Base-by-base conservation (phyloP, 2,113 vertebrate genomes). In the Proteles cristata region DNA sequence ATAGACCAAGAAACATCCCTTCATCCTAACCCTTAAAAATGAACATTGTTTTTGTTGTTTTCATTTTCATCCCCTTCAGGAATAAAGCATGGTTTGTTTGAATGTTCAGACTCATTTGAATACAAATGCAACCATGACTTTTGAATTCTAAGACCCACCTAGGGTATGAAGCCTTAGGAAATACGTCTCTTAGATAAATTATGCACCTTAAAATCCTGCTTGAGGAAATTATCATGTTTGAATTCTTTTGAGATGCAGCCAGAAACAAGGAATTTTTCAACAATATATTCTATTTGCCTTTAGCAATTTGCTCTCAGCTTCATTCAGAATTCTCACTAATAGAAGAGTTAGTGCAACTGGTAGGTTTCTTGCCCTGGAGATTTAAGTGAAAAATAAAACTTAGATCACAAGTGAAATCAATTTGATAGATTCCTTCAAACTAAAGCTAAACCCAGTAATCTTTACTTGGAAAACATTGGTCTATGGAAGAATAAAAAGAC, bases 351-450 rank as follows among this genome's bases (percentile, higher is more conserved):
- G 43, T 50, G 31, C 65, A 95, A 94, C 39, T 76, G 7, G 80
- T 95, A 82, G 23, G 1, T 88, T 94, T 88, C 48, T 43, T 88
- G 58, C 53, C 77, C 91, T 82, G n/a, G 69, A 95, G 84, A 95
- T 87, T 95, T 87, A 95, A 95, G 39, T 68, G 73, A 92, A 97
- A 97, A 97, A 97, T 90, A 88, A 96, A 96, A 97, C 25, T 58
- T 79, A 92, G 31, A 90, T 90, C 83, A 87, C 53, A 91, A 93
- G 15, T 92, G 9, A 96, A 96, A 94, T 93, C 58, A 95, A 35
- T 90, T 43, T 94, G 66, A 93, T 94, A 26, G 48, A 90, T 85
- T 94, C 53, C 50, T 94, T 96, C 58, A 93, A 88, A 96, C 35
- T 88, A 88, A 90, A 23, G 35, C 69, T 88, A 92, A 92, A 73